Base-by-base conservation (phyloP, 1,140 invertebrate genomes). In the Chionoecetes opilio region DNA sequence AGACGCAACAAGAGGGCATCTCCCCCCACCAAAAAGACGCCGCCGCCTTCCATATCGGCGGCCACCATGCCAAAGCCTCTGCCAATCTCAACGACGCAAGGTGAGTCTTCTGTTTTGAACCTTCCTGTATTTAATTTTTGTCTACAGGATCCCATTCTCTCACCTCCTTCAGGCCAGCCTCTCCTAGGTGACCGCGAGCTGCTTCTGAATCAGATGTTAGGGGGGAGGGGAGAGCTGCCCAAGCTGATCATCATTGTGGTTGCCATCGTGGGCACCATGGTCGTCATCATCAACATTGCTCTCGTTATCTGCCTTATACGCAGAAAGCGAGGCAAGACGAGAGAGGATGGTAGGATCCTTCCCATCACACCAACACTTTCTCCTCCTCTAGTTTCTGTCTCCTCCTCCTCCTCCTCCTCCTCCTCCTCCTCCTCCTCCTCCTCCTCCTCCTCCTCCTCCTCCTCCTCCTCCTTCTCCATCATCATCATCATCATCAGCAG, bases 221-320 rank as follows among this genome's bases (percentile, higher is more conserved):
- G 98, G 92, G 98, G 98, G 96, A 97, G 98, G 96, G 97, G 97
- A 96, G 98, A 98, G 96, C 97, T 98, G 85, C 98, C 98, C 31
- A 98, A 98, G 97, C 98, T 98, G 96, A 98, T 99, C 96, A 98
- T 99, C 96, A 98, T 99, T 96, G 98, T 98, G 96, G 98, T 99
- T 17, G 98, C 98, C 41, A 97, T 98, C 93, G 98, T 98, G 90
- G 98, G 98, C 41, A 98, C 98, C 93, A 97, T 98, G 96, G 97
- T 99, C 86, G 97, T 99, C 84, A 97, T 98, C 93, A 98, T 99
- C 96, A 99, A 99, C 97, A 98, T 98, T 95, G 98, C 98, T 94
- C 97, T 99, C 95, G 98, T 99, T 96, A 98, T 98, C 94, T 99
- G 98, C 97, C 99, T 98, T 97, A 97, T 99, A 96, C 98, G 98